Percentiles rank a stretch among this genome's conserved stretches.
phyloP scores from a whole-genome alignment of 2,113 vertebrate species.

The Choloepus hoffmanni region DNA sequence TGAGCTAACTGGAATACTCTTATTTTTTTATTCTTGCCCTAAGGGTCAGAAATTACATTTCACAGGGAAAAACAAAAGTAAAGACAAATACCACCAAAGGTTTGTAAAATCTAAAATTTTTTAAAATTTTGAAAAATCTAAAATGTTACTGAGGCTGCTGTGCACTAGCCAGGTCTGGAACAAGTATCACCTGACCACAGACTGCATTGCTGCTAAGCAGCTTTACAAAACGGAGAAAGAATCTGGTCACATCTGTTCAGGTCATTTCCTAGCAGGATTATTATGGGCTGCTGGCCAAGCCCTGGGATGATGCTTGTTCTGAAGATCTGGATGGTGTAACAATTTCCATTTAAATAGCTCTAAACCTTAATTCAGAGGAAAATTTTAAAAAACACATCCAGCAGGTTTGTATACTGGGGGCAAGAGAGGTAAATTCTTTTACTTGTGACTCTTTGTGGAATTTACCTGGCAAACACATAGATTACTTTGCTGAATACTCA shows the following conservation, averaged over 20 bases:
- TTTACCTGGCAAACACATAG: neutral
- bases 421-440: neutral
- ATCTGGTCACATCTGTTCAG: neutral
- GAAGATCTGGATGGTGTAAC: neutral
- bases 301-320: neutral
- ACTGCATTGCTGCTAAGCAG: neutral
- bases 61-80: slow-evolving; percentile 19
- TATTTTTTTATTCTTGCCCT: neutral
- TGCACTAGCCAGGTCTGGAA: neutral
- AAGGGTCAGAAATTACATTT: slow-evolving; percentile 31
- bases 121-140: neutral
- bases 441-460: neutral
- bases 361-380: neutral
- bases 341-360: neutral
- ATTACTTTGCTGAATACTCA: neutral
- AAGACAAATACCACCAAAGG: neutral
- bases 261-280: neutral
- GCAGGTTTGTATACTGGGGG: neutral
- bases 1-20: neutral
- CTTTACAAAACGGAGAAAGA: neutral
- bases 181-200: neutral
- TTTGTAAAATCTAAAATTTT: neutral
- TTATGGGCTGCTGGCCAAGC: neutral
- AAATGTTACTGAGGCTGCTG: neutral
- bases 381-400: neutral